Evolutionary conservation across 2,888 invertebrate species (phyloP).

Genomic region (Sminthurinus aureus): DNA sequence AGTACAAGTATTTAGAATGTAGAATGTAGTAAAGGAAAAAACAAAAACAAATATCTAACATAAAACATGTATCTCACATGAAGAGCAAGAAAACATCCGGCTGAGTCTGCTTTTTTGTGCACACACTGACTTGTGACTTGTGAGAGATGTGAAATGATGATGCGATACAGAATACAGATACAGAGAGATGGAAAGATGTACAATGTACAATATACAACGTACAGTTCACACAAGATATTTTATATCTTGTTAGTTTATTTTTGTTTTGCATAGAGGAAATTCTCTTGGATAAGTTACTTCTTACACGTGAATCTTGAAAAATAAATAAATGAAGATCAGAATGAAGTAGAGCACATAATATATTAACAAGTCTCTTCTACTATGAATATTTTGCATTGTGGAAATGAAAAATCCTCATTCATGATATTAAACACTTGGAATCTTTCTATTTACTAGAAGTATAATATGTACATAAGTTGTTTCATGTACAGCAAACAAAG

Average conservation of each 20-base stretch:
- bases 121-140: too few relatives aligned
- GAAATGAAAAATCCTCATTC: not conserved
- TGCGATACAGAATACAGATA: not conserved
- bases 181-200: not conserved
- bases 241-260: not conserved
- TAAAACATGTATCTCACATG: too few relatives aligned
- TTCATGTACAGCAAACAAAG: not conserved
- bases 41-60: too few relatives aligned
- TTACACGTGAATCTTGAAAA: not conserved
- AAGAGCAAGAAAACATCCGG: too few relatives aligned
- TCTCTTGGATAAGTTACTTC: not conserved
- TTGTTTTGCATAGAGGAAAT: not conserved
- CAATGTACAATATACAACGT: not conserved
- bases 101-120: too few relatives aligned
- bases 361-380: not conserved
- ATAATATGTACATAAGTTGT: too few relatives aligned
- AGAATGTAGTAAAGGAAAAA: too few relatives aligned
- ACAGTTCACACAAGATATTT: not conserved
- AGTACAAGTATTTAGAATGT: too few relatives aligned
- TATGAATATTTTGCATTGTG: not conserved
- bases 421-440: not conserved
- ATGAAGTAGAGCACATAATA: too few relatives aligned
- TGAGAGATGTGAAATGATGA: too few relatives aligned
- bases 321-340: not conserved
- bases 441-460: too few relatives aligned